These are phyloP conservation scores for Tipula confusa DNA, from an alignment of 2,888 invertebrate species.

Conservation along the genomic window DNA sequence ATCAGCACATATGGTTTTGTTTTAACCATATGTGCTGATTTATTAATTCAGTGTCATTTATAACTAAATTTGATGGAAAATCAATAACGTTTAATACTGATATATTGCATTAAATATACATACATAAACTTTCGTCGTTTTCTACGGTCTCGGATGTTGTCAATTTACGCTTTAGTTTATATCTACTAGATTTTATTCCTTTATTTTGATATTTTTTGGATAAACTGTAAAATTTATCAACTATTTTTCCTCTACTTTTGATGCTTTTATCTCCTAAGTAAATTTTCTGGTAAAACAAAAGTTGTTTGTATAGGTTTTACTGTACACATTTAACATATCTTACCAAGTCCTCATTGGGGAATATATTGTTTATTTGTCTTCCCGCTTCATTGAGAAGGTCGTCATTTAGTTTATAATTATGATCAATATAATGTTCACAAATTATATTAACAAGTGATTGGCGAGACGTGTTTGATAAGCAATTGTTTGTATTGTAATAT, in stretches of 20 bases:
- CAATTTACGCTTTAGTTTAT: neutral
- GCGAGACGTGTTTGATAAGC: too few relatives aligned
- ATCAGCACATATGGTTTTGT: too few relatives aligned
- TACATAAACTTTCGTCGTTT: neutral
- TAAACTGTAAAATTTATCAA: constrained; percentile 26
- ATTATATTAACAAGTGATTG: too few relatives aligned
- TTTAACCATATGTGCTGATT: neutral
- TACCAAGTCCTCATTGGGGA: too few relatives aligned
- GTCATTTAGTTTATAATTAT: too few relatives aligned
- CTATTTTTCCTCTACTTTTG: neutral
- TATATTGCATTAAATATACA: neutral
- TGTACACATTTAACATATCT: too few relatives aligned
- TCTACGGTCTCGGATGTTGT: neutral
- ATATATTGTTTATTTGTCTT: too few relatives aligned
- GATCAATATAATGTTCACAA: too few relatives aligned
- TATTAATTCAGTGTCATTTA: neutral
- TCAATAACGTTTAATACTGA: neutral
- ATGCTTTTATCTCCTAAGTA: neutral
- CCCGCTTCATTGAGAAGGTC: too few relatives aligned
- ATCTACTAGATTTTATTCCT: neutral
- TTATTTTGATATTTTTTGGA: neutral
- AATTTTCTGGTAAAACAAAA: too few relatives aligned
- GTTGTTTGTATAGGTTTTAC: too few relatives aligned
- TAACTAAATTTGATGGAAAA: neutral
- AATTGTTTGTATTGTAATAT: too few relatives aligned